phyloP scores from a whole-genome alignment of 2,113 vertebrate genomes.

The Tauraco erythrolophus region DNA sequence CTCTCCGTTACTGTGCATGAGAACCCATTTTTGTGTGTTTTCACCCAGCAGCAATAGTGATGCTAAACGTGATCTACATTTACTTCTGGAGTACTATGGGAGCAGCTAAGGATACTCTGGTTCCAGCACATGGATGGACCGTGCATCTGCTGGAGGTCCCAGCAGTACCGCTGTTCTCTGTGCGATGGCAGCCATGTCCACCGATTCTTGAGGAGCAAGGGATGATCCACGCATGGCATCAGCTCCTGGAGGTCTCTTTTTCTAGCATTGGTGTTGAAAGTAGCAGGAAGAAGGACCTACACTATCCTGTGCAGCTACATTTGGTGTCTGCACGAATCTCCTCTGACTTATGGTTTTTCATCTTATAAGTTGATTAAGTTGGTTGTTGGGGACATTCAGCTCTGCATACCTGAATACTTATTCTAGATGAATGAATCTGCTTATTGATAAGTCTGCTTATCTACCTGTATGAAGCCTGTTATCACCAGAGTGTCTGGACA shows the following conservation, averaged over 20 bases:
- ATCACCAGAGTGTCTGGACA: neutral
- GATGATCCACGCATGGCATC: neutral
- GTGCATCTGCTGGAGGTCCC: neutral
- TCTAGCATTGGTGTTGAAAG: neutral
- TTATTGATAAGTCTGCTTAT: neutral
- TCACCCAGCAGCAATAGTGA: neutral
- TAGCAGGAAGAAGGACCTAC: neutral
- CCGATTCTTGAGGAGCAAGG: neutral
- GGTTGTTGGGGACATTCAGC: neutral
- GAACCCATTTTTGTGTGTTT: neutral
- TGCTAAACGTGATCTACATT: neutral
- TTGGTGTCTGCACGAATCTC: neutral
- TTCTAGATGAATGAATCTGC: neutral
- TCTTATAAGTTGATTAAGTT: neutral
- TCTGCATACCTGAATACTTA: neutral
- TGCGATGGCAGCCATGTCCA: neutral
- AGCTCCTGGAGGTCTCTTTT: neutral
- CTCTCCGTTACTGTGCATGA: accelerated
- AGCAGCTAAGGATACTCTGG: neutral
- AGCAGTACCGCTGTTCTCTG: accelerated
- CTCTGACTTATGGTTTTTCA: neutral
- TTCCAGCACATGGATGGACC: neutral
- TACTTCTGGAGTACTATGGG: neutral
- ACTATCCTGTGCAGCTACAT: neutral
- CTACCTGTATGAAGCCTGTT: neutral